A percentile compares a stretch with the other conserved stretches of the same genome.
Conservation (phyloP, 35 echinoderm and acorn worm species). For the Diadema setosum region DNA sequence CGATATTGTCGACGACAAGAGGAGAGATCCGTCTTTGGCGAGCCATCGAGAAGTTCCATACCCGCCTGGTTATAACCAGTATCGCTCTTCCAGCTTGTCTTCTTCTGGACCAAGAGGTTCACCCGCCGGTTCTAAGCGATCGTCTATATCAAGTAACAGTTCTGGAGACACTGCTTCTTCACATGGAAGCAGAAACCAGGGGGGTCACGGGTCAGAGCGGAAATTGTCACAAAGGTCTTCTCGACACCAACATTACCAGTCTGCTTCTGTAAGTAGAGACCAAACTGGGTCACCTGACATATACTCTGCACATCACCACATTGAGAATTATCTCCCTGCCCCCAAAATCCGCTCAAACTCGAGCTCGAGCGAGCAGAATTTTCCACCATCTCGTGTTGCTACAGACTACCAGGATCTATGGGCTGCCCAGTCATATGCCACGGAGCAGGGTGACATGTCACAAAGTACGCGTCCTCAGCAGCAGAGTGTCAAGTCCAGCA, state of each 20-base stretch:
- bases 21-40: not conserved
- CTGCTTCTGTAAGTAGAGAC: not conserved
- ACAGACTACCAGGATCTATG: conserved; percentile 13
- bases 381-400: not conserved
- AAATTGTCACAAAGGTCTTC: not conserved
- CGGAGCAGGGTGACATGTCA: conserved; percentile 4
- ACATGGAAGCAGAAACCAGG: not conserved
- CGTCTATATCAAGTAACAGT: conserved; percentile 46
- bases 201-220: not conserved
- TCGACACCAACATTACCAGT: not conserved
- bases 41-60: not conserved
- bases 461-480: not conserved
- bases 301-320: not conserved
- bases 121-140: conserved; percentile 5
- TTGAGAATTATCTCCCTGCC: not conserved
- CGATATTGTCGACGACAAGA: not conserved
- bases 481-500: not conserved
- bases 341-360: conserved; percentile 5
- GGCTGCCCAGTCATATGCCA: not conserved
- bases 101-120: not conserved
- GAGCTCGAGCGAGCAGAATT: no score
- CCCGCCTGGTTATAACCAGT: not conserved
- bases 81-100: not conserved
- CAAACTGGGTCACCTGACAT: not conserved
- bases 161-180: conserved; percentile 28